A percentile compares a stretch with the other conserved stretches of the same genome.
phyloP scores from a whole-genome alignment of 2,113 vertebrate genomes.

The Ariopsis seemanni region DNA sequence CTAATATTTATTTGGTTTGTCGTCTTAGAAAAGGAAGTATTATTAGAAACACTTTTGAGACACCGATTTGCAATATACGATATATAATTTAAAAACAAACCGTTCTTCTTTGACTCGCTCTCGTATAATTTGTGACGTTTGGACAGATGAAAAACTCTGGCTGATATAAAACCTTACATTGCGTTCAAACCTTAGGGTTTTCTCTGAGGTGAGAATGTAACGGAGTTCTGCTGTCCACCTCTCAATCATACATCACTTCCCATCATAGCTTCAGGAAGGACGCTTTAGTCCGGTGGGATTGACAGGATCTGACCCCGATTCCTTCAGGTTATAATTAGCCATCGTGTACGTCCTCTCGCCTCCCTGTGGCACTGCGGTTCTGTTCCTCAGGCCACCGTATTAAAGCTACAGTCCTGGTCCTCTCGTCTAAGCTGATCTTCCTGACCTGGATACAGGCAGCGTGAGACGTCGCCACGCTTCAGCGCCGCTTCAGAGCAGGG shows the following conservation, averaged over 20 bases:
- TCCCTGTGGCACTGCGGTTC: not conserved
- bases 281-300: not conserved
- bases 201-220: not conserved
- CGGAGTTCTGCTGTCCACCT: not conserved
- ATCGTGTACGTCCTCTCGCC: not conserved
- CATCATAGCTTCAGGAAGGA: not conserved
- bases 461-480: not conserved
- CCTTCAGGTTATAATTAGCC: conserved; percentile 31
- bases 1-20: not conserved
- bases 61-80: not conserved
- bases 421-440: not conserved
- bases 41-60: not conserved
- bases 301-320: conserved; percentile 24
- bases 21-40: not conserved
- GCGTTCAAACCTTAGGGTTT: not conserved
- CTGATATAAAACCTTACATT: not conserved
- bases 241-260: not conserved
- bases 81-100: not conserved
- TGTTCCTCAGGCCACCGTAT: not conserved
- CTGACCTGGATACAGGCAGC: not conserved
- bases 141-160: not conserved
- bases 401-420: not conserved
- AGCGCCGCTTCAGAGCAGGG: not conserved
- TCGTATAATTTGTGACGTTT: not conserved
- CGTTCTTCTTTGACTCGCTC: not conserved